Evolutionary conservation across 1,140 invertebrate genomes (phyloP), one percentile per base, ranked within the genome.

Genomic region (Eubasilissa regina): DNA sequence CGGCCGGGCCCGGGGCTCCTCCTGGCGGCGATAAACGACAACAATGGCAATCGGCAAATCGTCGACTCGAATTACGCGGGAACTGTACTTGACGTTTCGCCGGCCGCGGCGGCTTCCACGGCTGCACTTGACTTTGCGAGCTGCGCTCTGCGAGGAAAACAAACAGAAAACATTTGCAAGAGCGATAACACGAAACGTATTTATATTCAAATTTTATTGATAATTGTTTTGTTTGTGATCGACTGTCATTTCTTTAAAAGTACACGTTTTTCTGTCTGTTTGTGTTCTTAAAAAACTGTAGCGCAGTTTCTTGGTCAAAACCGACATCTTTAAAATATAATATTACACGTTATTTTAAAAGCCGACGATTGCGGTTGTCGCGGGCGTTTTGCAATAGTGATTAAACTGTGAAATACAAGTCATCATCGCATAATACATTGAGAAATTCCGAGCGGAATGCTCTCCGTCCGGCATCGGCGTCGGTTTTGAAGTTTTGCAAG

Each of bases 51-150:
- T 79, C 53, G 25, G 66, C 19, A 11, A 19, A 70, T 64, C 48
- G 78, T 48, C 21, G 58, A 53, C 76, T 76, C 60, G 60, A 64
- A 77, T 78, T 78, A 21, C 62, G 66, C 60, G 56, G 56, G 55
- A 44, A 60, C 45, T 51, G 68, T 78, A 70, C 70, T 78, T 78
- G 51, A 77, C 75, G 75, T 64, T 77, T 47, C 13, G 51, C 62
- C 60, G 76, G 43, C 53, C 13, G 19, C 66, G 45, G 6, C 25
- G 25, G 1, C 6, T 3, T 35, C 25, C 25, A 35, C 25, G 25
- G 25, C 25, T 35, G 25, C 25, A 6, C 25, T 35, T 35, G 1
- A 6, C 25, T 35, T 35, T 6, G 25, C 6, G 25, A 35, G 1
- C 25, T 35, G 25, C 25, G 25, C 1, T 35, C 6, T 35, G 25